Conservation (phyloP, 2,888 invertebrate genomes). For the Yponomeuta cagnagella region DNA sequence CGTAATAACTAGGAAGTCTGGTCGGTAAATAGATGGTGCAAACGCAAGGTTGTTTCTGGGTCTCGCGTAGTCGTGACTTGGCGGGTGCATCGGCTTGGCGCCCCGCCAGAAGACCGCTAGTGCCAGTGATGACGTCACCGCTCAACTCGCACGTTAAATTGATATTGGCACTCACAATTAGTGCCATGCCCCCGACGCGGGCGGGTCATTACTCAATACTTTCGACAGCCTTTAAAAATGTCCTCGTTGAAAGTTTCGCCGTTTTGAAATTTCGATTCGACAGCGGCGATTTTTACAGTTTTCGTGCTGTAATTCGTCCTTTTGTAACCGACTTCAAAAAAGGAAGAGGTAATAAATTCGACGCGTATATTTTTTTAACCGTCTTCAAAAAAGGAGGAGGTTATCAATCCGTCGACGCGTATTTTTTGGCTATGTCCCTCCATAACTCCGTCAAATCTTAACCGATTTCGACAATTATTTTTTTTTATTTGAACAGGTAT, state of each 20-base stretch:
- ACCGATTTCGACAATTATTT: no score
- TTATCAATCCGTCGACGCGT: no score
- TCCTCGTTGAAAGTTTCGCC: neutral
- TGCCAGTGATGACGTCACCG: slow-evolving; percentile 40
- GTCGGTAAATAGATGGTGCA: slow-evolving; percentile 28
- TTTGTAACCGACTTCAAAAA: neutral
- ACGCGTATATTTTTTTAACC: neutral
- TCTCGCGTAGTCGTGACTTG: slow-evolving; percentile 41
- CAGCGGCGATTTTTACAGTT: neutral
- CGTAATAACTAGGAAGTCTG: slow-evolving; percentile 14
- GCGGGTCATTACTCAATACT: slow-evolving; percentile 13
- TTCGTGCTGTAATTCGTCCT: neutral
- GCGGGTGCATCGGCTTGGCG: slow-evolving; percentile 41
- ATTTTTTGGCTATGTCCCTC: no score
- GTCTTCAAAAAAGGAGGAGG: no score
- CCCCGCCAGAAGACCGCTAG: slow-evolving; percentile 31
- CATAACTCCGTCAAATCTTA: no score
- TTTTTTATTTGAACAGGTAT: no score
- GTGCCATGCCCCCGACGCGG: neutral
- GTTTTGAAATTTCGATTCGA: slow-evolving; percentile 5
- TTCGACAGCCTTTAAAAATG: slow-evolving; percentile 13
- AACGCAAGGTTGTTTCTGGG: slow-evolving; percentile 38
- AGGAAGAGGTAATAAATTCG: no score
- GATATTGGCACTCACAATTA: slow-evolving; percentile 54
- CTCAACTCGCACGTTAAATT: slow-evolving; percentile 49